Conservation (phyloP, 1,140 invertebrate genomes). For the Philotrypesis tridentata region DNA sequence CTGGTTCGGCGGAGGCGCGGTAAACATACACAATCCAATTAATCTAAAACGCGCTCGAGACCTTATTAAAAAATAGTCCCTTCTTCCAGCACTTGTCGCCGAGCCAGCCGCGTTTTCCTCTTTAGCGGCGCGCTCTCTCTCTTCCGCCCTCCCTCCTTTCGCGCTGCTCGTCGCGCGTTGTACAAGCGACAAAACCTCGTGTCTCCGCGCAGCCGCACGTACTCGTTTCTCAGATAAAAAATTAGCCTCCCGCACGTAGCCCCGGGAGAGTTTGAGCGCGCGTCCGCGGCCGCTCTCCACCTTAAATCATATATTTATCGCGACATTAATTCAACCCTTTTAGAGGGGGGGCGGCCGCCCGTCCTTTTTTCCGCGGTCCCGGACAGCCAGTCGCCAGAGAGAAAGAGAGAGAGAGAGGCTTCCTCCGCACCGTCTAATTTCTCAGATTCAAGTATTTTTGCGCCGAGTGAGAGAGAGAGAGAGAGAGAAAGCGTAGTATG, state of each 20-base stretch:
- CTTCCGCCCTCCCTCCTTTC: neutral
- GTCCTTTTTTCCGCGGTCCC: constrained; percentile 63
- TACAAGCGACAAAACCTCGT: neutral
- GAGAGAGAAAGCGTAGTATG: too few species aligned
- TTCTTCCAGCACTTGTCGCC: constrained; percentile 10
- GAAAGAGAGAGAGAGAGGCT: too few species aligned
- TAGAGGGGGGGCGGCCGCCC: constrained; percentile 57
- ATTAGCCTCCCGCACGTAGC: constrained; percentile 64
- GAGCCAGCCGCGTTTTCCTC: constrained; percentile 21
- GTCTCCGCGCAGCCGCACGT: constrained; percentile 10
- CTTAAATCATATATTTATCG: constrained; percentile 76
- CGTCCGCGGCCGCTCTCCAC: constrained; percentile 66
- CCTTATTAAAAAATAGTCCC: neutral
- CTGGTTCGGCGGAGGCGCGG: too few species aligned
- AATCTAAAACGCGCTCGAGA: constrained; percentile 47
- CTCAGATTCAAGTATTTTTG: constrained; percentile 75
- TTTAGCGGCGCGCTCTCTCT: neutral
- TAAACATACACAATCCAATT: constrained; percentile 43
- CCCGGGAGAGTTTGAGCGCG: neutral
- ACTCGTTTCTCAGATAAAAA: constrained; percentile 73
- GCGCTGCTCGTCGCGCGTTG: neutral
- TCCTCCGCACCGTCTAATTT: constrained; percentile 64
- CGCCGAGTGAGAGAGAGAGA: too few species aligned
- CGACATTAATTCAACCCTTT: constrained; percentile 76
- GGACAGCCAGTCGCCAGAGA: constrained; percentile 51